phyloP scores from a whole-genome alignment of 2,797 vertebrate genomes.

The Tapirus indicus region DNA sequence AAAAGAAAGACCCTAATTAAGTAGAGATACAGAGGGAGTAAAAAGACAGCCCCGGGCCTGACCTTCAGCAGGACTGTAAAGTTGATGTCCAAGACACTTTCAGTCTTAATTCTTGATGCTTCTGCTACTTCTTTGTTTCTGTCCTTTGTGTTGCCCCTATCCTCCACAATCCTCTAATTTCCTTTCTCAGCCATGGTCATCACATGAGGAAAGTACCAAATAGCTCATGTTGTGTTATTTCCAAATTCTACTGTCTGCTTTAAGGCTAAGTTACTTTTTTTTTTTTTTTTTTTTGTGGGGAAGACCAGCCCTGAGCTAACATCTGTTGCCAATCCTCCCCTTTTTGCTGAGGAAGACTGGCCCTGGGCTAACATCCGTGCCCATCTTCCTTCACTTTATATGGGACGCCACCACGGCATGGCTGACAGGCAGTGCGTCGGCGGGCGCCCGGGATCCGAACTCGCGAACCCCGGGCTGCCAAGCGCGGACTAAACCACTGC shows the following conservation, averaged over 20 bases:
- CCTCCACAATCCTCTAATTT: background rate
- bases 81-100: background rate
- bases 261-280: background rate
- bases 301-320: too few relatives aligned
- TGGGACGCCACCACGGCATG: too few relatives aligned
- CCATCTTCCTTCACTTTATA: too few relatives aligned
- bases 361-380: too few relatives aligned
- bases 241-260: background rate
- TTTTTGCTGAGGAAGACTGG: too few relatives aligned
- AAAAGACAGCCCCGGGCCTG: background rate
- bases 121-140: background rate
- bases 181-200: background rate
- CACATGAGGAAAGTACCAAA: accelerated
- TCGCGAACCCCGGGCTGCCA: too few relatives aligned
- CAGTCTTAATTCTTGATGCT: background rate
- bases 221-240: background rate
- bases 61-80: background rate
- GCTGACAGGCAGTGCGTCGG: too few relatives aligned
- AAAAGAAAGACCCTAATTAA: background rate
- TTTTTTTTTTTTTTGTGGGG: too few relatives aligned
- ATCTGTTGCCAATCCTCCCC: too few relatives aligned
- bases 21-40: background rate
- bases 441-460: too few relatives aligned
- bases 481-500: too few relatives aligned
- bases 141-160: background rate